These are phyloP conservation scores for Electrona antarctica DNA, from an alignment of 2,113 vertebrate genomes.

Conservation along the genomic window DNA sequence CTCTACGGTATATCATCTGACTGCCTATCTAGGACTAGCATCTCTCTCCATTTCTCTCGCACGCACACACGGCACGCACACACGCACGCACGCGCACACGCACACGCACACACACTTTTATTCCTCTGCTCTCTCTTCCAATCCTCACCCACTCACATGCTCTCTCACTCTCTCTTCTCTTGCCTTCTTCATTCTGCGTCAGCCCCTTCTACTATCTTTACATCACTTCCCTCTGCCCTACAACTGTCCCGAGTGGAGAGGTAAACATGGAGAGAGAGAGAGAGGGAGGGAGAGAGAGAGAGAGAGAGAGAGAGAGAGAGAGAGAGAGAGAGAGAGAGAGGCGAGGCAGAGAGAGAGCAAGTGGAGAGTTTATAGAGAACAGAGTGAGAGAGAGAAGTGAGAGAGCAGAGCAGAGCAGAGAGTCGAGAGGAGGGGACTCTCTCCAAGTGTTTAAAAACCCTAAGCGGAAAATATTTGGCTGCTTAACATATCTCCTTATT, in stretches of 20 bases:
- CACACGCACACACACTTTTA: neutral
- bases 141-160: neutral
- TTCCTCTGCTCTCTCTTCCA: no score
- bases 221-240: slow-evolving; percentile 39
- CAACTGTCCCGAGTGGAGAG: slow-evolving; percentile 18
- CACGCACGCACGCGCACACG: neutral
- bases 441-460: slow-evolving; percentile 62
- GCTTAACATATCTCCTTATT: slow-evolving; percentile 75
- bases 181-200: neutral
- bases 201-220: slow-evolving; percentile 50
- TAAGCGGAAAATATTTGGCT: slow-evolving; percentile 75
- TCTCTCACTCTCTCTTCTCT: neutral
- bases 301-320: slow-evolving; percentile 18
- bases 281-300: slow-evolving; percentile 22
- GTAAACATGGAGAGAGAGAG: slow-evolving; percentile 2
- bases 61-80: no score
- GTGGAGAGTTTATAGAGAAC: no score
- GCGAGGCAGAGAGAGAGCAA: slow-evolving; percentile 10
- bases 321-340: slow-evolving; percentile 13
- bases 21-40: neutral
- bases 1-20: neutral
- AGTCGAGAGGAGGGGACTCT: slow-evolving; percentile 64
- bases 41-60: neutral
- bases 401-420: slow-evolving; percentile 8
- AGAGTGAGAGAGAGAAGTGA: neutral